Conservation (phyloP, 1,140 invertebrate species). For the Watersipora subatra region DNA sequence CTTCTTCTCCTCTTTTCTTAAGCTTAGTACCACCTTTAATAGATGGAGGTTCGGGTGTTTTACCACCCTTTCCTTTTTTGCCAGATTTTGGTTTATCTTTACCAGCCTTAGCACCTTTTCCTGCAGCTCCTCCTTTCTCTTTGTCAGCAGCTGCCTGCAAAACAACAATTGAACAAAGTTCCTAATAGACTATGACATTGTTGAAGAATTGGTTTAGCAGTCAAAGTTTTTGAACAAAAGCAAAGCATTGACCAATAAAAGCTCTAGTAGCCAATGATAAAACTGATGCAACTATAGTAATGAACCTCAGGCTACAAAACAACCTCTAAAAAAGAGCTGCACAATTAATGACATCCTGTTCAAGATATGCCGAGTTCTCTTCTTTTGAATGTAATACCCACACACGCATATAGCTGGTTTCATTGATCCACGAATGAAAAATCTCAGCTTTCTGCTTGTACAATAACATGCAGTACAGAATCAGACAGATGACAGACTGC, state of each 20-base stretch:
- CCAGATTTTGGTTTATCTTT: conserved; percentile 24
- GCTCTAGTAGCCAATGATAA: neutral
- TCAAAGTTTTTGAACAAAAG: neutral
- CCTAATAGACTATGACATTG: neutral
- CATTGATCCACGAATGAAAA: too few relatives aligned
- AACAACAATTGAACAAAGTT: neutral
- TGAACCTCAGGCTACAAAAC: too few relatives aligned
- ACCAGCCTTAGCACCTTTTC: conserved; percentile 20
- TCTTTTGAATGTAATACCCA: too few relatives aligned
- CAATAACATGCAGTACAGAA: too few relatives aligned
- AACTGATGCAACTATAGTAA: too few relatives aligned
- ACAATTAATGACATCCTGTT: too few relatives aligned
- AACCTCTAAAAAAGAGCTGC: too few relatives aligned
- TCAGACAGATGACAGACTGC: too few relatives aligned
- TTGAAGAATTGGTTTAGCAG: neutral
- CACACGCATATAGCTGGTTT: too few relatives aligned
- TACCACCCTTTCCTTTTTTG: conserved; percentile 25
- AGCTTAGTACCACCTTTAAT: conserved; percentile 35
- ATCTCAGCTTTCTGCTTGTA: too few relatives aligned
- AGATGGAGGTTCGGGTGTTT: conserved; percentile 29
- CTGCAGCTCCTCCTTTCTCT: conserved; percentile 21
- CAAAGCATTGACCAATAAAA: neutral
- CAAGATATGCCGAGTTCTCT: too few relatives aligned
- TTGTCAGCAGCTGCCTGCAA: conserved; percentile 19
- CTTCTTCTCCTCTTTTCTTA: conserved; percentile 37